These are phyloP conservation scores for Spicauda simplicius DNA, from an alignment of 2,888 invertebrate genomes.

Conservation along the genomic window DNA sequence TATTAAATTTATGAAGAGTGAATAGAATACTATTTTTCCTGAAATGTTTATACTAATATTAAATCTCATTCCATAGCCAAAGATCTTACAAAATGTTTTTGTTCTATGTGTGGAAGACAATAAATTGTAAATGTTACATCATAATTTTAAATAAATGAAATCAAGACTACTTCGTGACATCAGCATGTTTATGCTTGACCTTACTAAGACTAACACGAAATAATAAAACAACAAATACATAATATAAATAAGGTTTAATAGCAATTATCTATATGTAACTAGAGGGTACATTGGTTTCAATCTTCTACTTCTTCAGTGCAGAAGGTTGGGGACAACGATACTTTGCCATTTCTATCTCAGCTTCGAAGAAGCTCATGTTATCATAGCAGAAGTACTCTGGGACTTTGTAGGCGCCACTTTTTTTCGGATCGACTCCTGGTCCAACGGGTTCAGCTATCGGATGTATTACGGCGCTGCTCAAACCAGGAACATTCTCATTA, in stretches of 20 bases:
- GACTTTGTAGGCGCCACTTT: conserved; percentile 91
- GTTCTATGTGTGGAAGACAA: too few relatives aligned
- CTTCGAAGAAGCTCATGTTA: conserved; percentile 90
- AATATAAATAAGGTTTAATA: conserved; percentile 18
- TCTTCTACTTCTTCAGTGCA: conserved; percentile 70
- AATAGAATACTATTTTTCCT: too few relatives aligned
- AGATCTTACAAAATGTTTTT: too few relatives aligned
- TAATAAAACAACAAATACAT: conserved; percentile 1
- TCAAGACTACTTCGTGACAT: too few relatives aligned
- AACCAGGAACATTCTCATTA: conserved; percentile 85
- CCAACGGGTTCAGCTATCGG: conserved; percentile 86
- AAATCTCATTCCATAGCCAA: too few relatives aligned
- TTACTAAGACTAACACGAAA: background rate
- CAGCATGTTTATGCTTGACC: too few relatives aligned
- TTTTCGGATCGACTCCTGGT: conserved; percentile 87
- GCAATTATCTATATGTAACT: conserved; percentile 16
- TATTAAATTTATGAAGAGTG: too few relatives aligned
- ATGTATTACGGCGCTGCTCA: conserved; percentile 86
- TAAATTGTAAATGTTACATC: too few relatives aligned
- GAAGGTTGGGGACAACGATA: conserved; percentile 92
- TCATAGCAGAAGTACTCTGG: conserved; percentile 95
- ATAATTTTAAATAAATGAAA: too few relatives aligned
- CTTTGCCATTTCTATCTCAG: conserved; percentile 93
- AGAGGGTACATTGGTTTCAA: background rate
- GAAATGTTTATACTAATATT: too few relatives aligned